Evolutionary conservation across 2,888 invertebrate species (phyloP).

Genomic region (Hymenopus coronatus): DNA sequence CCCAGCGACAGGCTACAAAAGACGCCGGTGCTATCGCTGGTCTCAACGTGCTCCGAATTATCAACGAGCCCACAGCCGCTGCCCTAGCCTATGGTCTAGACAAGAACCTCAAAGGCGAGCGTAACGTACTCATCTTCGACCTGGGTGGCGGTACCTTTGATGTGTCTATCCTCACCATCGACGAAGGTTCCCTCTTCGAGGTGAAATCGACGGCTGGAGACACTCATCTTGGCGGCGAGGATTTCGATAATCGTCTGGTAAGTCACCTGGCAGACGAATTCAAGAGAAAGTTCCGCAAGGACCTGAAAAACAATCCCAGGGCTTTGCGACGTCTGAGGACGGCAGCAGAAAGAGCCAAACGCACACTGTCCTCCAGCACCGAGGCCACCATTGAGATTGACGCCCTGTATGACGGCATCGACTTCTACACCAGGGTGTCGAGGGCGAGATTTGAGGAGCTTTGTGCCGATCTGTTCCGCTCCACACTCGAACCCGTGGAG

Average conservation of each 20-base stretch:
- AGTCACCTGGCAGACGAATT: conserved; percentile 87
- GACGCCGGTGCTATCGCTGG: conserved; percentile 85
- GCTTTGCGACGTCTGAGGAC: conserved; percentile 88
- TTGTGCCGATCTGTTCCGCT: conserved; percentile 92
- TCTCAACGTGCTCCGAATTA: conserved; percentile 82
- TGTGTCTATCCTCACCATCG: conserved; percentile 91
- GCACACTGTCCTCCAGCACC: conserved; percentile 55
- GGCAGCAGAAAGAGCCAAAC: conserved; percentile 86
- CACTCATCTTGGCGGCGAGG: conserved; percentile 91
- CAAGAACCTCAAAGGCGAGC: conserved; percentile 64
- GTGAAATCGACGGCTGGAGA: conserved; percentile 95
- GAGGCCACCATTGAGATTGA: conserved; percentile 72
- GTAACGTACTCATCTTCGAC: conserved; percentile 79
- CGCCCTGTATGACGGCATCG: conserved; percentile 90
- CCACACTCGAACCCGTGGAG: conserved; percentile 67
- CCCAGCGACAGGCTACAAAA: conserved; percentile 89
- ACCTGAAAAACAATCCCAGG: conserved; percentile 81
- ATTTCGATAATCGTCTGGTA: conserved; percentile 89
- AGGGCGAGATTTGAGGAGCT: conserved; percentile 96
- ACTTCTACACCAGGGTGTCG: conserved; percentile 94
- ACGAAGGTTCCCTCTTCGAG: conserved; percentile 81
- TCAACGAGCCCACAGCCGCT: conserved; percentile 88
- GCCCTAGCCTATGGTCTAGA: conserved; percentile 82
- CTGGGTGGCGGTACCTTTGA: conserved; percentile 92
- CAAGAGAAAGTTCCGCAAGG: conserved; percentile 91